Evolutionary conservation across 2,888 invertebrate species (phyloP), one percentile per base, ranked within the genome.

Genomic region (Hirtodrosophila trivittata): DNA sequence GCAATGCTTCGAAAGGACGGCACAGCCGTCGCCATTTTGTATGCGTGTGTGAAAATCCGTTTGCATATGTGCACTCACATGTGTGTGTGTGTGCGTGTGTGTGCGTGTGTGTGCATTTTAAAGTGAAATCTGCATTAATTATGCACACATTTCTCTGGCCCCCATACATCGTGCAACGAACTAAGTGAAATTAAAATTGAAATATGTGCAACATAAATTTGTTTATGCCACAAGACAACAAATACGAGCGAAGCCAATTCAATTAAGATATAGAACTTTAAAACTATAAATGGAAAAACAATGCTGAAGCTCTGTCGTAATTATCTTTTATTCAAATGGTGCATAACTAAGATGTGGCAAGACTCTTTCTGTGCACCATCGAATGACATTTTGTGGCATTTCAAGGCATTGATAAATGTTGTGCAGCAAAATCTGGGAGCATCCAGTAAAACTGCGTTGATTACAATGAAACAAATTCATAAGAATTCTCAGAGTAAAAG

Each of bases 111-210:
- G 50, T 75, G 77, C 73, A 83, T 83, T 75, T 83, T 85, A 82
- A 83, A 80, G 82, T 83, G 82, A 83, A 83, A 80, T 83, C 66
- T 83, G 80, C 86, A 83, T 83, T 85, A 85, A 83, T 85, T 85
- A 83, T 83, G 80, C 86, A 80, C 69, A 70, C 80, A 75, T 67
- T 59, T 67, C 59, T 49, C 49, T 46, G 66, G 46, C 54, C 57
- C 60, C 41, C 57, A 14, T 16, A 6, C 14, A 5, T 18, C 30
- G 26, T 18, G 35, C 57, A 14, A 7, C 21, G 26, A 13, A 47
- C 70, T 60, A 68, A 80, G 60, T 80, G 77, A 77, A 77, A 84
- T 70, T 77, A 75, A 77, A 80, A 82, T 75, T 76, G 50, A 72
- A 73, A 60, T 69, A 45, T 52, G 55, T 63, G 51, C 57, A 56